These are phyloP conservation scores for Antechinus flavipes DNA, from an alignment of 2,113 vertebrate genomes.

Conservation along the genomic window DNA sequence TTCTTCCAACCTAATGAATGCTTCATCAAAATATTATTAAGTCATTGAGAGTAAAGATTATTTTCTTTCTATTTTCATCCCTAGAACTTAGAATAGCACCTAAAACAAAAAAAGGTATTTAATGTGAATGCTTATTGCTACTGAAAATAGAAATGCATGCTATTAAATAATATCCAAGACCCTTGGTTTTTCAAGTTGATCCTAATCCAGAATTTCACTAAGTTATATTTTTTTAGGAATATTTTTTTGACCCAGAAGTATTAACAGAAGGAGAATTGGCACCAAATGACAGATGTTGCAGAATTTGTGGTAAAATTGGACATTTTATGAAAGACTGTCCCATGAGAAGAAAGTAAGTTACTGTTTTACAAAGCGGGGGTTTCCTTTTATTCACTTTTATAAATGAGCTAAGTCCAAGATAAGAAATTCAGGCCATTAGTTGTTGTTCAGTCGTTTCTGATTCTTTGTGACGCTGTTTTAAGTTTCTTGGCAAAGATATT, in stretches of 20 bases:
- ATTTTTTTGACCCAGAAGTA: slow-evolving; percentile 96
- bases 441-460: neutral
- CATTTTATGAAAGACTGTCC: slow-evolving; percentile 98
- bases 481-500: neutral
- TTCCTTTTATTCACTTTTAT: slow-evolving; percentile 35
- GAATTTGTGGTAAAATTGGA: slow-evolving; percentile 97
- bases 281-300: slow-evolving; percentile 96
- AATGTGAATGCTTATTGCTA: neutral
- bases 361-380: neutral
- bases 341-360: slow-evolving; percentile 91
- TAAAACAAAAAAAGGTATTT: neutral
- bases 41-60: neutral
- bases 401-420: slow-evolving; percentile 28
- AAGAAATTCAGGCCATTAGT: neutral
- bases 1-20: too few relatives aligned
- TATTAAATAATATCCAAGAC: neutral
- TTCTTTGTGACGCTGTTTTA: neutral
- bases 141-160: neutral
- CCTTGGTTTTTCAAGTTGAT: neutral
- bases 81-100: neutral
- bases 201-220: neutral
- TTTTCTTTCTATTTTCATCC: neutral
- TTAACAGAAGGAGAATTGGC: slow-evolving; percentile 95
- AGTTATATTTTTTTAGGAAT: slow-evolving; percentile 87
- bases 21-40: neutral